Evolutionary conservation across 2,888 invertebrate species (phyloP).

Genomic region (Eumacrocentrus americanus): DNA sequence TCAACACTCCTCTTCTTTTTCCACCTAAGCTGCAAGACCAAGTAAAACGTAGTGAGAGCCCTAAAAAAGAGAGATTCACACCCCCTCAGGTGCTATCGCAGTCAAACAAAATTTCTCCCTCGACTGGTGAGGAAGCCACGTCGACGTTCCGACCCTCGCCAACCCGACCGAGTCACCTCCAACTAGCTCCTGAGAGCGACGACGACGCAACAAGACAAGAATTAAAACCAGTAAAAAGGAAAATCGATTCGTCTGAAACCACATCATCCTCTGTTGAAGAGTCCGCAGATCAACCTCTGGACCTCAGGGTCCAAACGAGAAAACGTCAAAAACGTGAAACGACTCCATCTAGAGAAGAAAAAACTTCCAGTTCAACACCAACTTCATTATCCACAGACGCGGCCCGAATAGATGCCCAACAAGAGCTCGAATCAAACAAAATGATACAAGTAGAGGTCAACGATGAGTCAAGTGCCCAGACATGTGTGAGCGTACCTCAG

Average conservation of each 20-base stretch:
- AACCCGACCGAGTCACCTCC: conserved; percentile 64
- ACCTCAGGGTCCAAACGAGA: conserved; percentile 53
- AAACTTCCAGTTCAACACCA: conserved; percentile 19
- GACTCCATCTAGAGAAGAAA: background rate
- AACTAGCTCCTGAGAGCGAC: conserved; percentile 25
- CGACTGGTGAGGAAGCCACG: conserved; percentile 71
- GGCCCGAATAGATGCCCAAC: conserved; percentile 28
- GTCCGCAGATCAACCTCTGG: conserved; percentile 52
- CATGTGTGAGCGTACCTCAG: conserved; percentile 36
- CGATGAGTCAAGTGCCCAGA: conserved; percentile 31
- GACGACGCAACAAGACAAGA: conserved; percentile 14
- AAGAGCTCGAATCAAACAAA: conserved; percentile 26
- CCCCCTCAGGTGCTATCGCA: conserved; percentile 64
- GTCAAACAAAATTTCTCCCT: conserved; percentile 69
- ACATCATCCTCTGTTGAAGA: conserved; percentile 36
- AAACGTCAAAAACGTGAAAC: conserved; percentile 38
- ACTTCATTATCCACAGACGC: conserved; percentile 20
- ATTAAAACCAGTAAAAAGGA: conserved; percentile 6
- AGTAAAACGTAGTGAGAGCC: conserved; percentile 65
- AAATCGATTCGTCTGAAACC: conserved; percentile 15
- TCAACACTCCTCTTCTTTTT: conserved; percentile 72
- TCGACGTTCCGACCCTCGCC: conserved; percentile 72
- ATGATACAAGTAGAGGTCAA: conserved; percentile 34
- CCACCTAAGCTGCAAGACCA: conserved; percentile 66
- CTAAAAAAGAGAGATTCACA: conserved; percentile 65